phyloP scores from a whole-genome alignment of 2,888 invertebrate species.

The Apodemia duryi region DNA sequence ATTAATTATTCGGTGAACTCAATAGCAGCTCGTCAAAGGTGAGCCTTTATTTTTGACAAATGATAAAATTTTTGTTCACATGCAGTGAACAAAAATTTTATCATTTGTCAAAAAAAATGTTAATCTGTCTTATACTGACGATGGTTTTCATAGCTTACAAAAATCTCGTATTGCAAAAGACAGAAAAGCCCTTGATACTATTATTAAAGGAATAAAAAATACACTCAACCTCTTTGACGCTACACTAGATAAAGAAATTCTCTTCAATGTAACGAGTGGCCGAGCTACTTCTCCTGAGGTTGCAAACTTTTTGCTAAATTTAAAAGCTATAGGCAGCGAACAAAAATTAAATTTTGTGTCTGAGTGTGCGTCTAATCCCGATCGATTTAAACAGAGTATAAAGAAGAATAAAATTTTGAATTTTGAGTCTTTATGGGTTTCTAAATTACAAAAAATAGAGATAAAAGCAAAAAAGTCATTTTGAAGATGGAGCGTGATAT shows the following conservation, averaged over 20 bases:
- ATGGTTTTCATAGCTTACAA: slow-evolving; percentile 33
- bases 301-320: slow-evolving; percentile 38
- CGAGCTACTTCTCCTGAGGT: slow-evolving; percentile 36
- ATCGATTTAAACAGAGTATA: slow-evolving; percentile 37
- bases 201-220: slow-evolving; percentile 28
- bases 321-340: slow-evolving; percentile 30
- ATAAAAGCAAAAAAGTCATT: slow-evolving; percentile 30
- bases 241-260: slow-evolving; percentile 33
- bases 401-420: slow-evolving; percentile 37
- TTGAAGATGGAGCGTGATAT: too few species aligned
- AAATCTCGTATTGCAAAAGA: slow-evolving; percentile 30
- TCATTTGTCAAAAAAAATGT: slow-evolving; percentile 24
- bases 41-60: slow-evolving; percentile 26
- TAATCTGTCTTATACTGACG: slow-evolving; percentile 34
- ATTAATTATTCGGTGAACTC: background rate
- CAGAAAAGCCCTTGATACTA: background rate
- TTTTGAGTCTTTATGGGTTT: slow-evolving; percentile 35
- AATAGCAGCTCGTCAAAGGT: slow-evolving; percentile 39
- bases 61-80: too few species aligned
- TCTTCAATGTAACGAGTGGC: slow-evolving; percentile 40
- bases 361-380: slow-evolving; percentile 31
- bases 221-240: slow-evolving; percentile 31
- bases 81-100: slow-evolving; percentile 33
- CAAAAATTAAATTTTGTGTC: slow-evolving; percentile 36
- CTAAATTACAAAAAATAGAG: slow-evolving; percentile 31